Base-by-base conservation (phyloP, 2,797 vertebrate species). In the Lates japonicus region DNA sequence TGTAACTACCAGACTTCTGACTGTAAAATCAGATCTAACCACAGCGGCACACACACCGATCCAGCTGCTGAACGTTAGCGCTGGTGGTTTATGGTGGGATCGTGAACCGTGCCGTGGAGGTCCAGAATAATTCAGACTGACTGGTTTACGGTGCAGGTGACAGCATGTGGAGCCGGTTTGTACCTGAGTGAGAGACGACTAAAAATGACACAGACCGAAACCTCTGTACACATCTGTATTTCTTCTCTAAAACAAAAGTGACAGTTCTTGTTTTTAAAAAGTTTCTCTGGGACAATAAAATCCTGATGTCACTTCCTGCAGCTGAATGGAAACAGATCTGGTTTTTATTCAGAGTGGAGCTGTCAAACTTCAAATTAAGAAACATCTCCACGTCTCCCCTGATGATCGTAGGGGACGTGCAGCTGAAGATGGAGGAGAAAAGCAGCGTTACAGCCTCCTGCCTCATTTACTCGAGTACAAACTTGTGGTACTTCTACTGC, bases 221-320 rank as follows among this genome's bases (percentile, higher is more conserved):
- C 9, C 55, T 66, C 19, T 11, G 22, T 4, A 19, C 69, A 41
- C 48, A 60, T 70, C 70, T 29, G 70, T 48, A 7, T 5, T 14
- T 16, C 12, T 29, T 25, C 70, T 5, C 33, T 33, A 2, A 74
- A 62, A 69, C 71, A 17, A 55, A 29, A 64, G 52, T 29, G 60
- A 66, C 66, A 41, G 1, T 14, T 52, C 2, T 22, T 13, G 37
- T 33, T 52, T 39, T 59, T 66, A 41, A 46, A 68, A 41, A 7
- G 62, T 48, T 39, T 49, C 73, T 55, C 11, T 0, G 66, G 67
- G 54, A 51, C 48, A 2, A 41, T 71, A 55, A 67, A 42, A 39
- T 13, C 13, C 55, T 76, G 70, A 78, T 75, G 65, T 78, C 76
- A 83, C 76, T 70, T 83, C 81, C 61, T 74, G 59, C 39, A 3